phyloP scores from a whole-genome alignment of 2,113 vertebrate genomes.

The Grallaria varia region DNA sequence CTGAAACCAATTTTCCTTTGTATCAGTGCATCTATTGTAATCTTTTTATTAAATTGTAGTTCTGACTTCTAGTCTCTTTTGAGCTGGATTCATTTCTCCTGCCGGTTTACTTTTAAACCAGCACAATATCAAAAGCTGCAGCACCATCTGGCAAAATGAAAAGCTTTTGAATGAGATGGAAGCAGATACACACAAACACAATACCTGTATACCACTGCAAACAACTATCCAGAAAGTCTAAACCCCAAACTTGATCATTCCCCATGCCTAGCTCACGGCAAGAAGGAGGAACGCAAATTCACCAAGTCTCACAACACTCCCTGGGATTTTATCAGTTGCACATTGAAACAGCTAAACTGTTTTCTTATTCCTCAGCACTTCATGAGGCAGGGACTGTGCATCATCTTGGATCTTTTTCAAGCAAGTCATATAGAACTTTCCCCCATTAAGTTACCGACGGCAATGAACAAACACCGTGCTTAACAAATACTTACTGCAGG shows the following conservation, averaged over 20 bases:
- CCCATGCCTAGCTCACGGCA: not conserved
- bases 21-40: too few relatives aligned
- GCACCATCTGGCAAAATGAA: not conserved
- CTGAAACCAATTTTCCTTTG: too few relatives aligned
- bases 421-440: not conserved
- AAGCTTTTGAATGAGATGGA: not conserved
- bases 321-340: not conserved
- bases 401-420: not conserved
- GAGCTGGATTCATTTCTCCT: too few relatives aligned
- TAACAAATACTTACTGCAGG: conserved; percentile 86
- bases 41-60: too few relatives aligned
- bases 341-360: not conserved
- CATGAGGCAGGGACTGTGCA: not conserved
- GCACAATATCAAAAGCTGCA: not conserved
- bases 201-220: not conserved
- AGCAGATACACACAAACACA: not conserved
- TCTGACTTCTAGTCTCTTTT: too few relatives aligned
- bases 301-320: not conserved
- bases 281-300: not conserved
- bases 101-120: too few relatives aligned
- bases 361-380: not conserved
- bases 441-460: not conserved
- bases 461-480: not conserved
- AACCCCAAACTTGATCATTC: not conserved
- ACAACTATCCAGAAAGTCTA: not conserved